These are phyloP conservation scores for Fregetta grallaria DNA, from an alignment of 2,113 vertebrate genomes.

Conservation along the genomic window DNA sequence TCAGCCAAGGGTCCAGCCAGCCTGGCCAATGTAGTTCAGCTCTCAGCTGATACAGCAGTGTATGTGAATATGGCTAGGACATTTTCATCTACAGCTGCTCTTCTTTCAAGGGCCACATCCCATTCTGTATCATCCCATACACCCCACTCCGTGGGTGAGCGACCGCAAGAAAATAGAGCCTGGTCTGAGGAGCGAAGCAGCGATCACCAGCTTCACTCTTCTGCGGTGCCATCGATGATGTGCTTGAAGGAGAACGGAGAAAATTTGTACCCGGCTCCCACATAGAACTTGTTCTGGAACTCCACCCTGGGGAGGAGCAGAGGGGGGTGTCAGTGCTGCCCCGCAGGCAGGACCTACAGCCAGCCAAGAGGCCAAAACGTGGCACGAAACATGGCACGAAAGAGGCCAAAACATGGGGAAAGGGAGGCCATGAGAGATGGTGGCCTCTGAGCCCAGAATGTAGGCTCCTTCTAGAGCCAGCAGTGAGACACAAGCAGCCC, in stretches of 20 bases:
- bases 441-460: accelerated
- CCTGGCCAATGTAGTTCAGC: neutral
- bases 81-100: neutral
- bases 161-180: neutral
- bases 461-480: neutral
- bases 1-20: neutral
- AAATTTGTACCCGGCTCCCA: conserved; percentile 77
- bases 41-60: neutral
- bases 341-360: accelerated
- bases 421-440: neutral
- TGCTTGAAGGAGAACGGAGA: conserved; percentile 77
- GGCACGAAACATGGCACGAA: neutral
- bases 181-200: neutral
- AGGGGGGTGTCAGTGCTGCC: neutral
- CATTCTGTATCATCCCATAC: neutral
- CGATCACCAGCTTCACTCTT: conserved; percentile 56
- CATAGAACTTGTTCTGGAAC: conserved; percentile 86
- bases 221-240: conserved; percentile 65
- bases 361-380: neutral
- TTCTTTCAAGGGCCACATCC: neutral
- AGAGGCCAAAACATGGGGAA: neutral
- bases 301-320: conserved; percentile 74
- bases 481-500: neutral
- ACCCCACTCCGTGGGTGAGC: neutral
- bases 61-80: neutral